These are phyloP conservation scores for Bombus affinis DNA, from an alignment of 1,140 invertebrate genomes.

Conservation along the genomic window DNA sequence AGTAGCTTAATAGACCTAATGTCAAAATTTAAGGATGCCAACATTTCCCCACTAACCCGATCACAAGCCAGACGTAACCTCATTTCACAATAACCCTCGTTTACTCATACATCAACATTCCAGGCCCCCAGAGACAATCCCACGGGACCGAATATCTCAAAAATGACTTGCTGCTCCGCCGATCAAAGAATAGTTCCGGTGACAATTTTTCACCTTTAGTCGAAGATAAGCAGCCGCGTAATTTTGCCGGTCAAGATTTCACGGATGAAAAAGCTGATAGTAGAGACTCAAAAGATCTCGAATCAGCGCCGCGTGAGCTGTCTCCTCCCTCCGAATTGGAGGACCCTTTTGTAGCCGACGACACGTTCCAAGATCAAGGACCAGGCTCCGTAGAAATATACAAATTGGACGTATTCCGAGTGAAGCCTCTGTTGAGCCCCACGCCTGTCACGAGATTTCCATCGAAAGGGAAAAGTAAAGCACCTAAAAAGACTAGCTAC, in stretches of 20 bases:
- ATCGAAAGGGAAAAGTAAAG: conserved; percentile 58
- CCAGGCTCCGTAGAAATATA: conserved; percentile 71
- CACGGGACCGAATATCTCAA: neutral
- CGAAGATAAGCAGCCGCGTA: conserved; percentile 10
- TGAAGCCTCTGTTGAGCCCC: conserved; percentile 50
- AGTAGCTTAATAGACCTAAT: too few relatives aligned
- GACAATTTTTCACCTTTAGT: conserved; percentile 26
- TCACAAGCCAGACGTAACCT: neutral
- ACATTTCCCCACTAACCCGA: too few relatives aligned
- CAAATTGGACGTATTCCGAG: conserved; percentile 66
- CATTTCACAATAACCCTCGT: neutral
- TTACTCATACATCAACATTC: conserved; percentile 21
- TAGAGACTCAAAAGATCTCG: neutral
- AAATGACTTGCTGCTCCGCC: neutral
- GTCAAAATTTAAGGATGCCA: neutral
- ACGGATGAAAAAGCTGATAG: conserved; percentile 33
- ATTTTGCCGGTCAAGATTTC: conserved; percentile 9
- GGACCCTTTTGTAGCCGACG: conserved; percentile 62
- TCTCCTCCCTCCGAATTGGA: conserved; percentile 45
- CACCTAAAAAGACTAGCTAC: conserved; percentile 57
- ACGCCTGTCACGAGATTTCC: neutral
- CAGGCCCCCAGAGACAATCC: conserved; percentile 26
- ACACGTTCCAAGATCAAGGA: conserved; percentile 70
- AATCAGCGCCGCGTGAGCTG: conserved; percentile 37
- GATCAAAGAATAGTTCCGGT: neutral